Evolutionary conservation across 2,797 vertebrate genomes (phyloP), one percentile per base, ranked within the genome.

Genomic region (Heterohyrax brucei): DNA sequence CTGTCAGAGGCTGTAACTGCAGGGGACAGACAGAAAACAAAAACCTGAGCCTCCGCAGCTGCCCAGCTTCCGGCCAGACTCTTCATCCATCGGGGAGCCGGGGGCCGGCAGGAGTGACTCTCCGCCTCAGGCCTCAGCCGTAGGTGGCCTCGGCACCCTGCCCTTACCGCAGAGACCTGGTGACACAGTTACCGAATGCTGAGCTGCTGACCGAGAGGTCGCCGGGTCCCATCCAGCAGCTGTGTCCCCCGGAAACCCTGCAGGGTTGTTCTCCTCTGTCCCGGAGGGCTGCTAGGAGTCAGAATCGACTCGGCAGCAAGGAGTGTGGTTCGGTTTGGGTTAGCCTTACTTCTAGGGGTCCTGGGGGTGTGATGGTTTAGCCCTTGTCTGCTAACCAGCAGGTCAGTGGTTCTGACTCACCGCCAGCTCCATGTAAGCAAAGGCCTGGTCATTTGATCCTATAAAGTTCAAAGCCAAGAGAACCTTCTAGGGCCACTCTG

Each of bases 51-150:
- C 6, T 53, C 46, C 50, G 28, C 1, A n/a, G 56, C 16, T 39
- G 39, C 3, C 21, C 92, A 8, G 4, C 62, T 82, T 79, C 56
- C 73, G 92, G 50, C 21, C 21, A 53, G 78, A 30, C 59, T 30
- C 30, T 87, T 62, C 88, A 73, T 81, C 91, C 14, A 89, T 84
- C 53, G 73, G 30, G 70, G 93, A 97, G 78, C 59, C 0, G 44
- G 73, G 87, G 44, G 91, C 19, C n/a, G 61, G 39, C 26, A 39
- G 44, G 64, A 28, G 24, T 24, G 56, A 76, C 33, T 61, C 24
- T 78, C 33, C 59, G 30, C 2, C 7, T 12, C 24, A n/a, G 5
- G 1, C 7, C 6, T 56, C 30, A 61, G 3, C 26, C 64, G 3
- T 3, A 68, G 21, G 16, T 5, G 4, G 48, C 53, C 28, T 33